phyloP scores from a whole-genome alignment of 1,140 invertebrate species.

The Anastrepha ludens region DNA sequence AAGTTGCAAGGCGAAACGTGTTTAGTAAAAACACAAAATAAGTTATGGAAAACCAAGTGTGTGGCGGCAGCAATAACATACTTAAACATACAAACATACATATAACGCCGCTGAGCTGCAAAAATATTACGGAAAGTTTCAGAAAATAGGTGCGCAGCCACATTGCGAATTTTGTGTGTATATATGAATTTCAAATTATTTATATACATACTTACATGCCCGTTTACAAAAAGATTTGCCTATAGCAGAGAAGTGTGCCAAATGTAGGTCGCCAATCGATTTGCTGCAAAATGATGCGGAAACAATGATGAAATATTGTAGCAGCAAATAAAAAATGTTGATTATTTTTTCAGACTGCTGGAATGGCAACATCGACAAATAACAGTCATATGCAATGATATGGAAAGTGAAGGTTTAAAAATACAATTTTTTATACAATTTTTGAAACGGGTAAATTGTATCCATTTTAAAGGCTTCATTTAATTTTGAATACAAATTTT shows the following conservation, averaged over 20 bases:
- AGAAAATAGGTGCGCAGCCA: neutral
- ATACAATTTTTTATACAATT: neutral
- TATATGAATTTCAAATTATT: too few relatives aligned
- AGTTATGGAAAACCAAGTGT: neutral
- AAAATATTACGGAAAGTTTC: neutral
- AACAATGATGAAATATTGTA: conserved; percentile 59
- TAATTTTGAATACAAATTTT: too few relatives aligned
- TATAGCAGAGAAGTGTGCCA: neutral
- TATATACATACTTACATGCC: too few relatives aligned
- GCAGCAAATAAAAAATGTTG: conserved; percentile 54
- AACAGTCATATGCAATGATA: neutral
- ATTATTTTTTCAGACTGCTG: neutral
- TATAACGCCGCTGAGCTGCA: neutral
- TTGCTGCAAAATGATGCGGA: conserved; percentile 62
- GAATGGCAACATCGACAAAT: neutral
- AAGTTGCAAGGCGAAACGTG: neutral
- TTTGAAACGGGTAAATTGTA: too few relatives aligned
- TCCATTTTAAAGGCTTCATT: too few relatives aligned
- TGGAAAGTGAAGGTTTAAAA: neutral
- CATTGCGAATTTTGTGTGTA: too few relatives aligned
- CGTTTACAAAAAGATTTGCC: too few relatives aligned
- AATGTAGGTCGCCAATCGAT: conserved; percentile 44
- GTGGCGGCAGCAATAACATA: neutral
- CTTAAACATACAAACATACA: neutral
- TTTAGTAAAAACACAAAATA: neutral